phyloP scores from a whole-genome alignment of 1,140 invertebrate species.

The Melitaea cinxia region DNA sequence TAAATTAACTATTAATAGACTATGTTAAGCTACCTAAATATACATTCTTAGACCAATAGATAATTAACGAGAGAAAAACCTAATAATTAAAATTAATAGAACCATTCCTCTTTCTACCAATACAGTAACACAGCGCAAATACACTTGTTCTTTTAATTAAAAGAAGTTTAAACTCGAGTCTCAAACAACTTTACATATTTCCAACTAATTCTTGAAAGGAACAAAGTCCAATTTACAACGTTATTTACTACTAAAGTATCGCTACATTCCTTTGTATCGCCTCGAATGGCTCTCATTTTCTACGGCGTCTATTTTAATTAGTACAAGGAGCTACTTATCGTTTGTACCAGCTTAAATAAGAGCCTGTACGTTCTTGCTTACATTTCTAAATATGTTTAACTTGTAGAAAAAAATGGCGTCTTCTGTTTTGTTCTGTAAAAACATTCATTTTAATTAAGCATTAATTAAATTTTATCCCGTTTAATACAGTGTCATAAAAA shows the following conservation, averaged over 20 bases:
- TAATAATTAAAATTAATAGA: neutral
- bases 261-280: slow-evolving; percentile 38
- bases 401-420: slow-evolving; percentile 4
- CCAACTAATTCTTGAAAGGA: slow-evolving; percentile 45
- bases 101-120: neutral
- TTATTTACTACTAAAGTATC: slow-evolving; percentile 62
- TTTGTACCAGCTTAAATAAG: slow-evolving; percentile 52
- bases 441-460: neutral
- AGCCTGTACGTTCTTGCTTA: slow-evolving; percentile 19
- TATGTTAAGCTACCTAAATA: too few species aligned
- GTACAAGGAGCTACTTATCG: slow-evolving; percentile 63
- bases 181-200: slow-evolving; percentile 36
- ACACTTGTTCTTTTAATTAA: slow-evolving; percentile 2
- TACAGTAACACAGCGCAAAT: neutral
- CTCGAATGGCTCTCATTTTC: slow-evolving; percentile 39
- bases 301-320: slow-evolving; percentile 71
- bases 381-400: slow-evolving; percentile 24
- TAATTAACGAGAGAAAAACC: too few species aligned
- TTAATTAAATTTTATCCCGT: neutral
- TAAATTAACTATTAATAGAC: too few species aligned
- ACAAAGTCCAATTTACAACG: slow-evolving; percentile 59
- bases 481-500: too few species aligned
- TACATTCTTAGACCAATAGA: too few species aligned
- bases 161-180: neutral
- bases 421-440: neutral